Evolutionary conservation across 1,140 invertebrate genomes (phyloP), one percentile per base, ranked within the genome.

Genomic region (Parasteatoda tepidariorum): DNA sequence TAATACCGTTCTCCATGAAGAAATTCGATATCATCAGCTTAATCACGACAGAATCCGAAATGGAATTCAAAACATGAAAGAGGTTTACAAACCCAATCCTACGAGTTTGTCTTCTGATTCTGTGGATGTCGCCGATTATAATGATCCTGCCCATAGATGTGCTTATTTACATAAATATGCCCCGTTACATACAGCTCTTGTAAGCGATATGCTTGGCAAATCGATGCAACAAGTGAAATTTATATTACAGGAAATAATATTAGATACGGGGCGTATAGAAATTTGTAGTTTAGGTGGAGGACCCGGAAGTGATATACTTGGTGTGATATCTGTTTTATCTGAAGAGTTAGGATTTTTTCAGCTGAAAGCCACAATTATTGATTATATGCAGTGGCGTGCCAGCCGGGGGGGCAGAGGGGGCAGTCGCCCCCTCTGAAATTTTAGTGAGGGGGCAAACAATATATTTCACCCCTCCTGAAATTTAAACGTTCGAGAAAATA

Each of bases 151-250:
- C 18, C 73, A 75, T 62, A n/a, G 73, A 28, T 62, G 57, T 30
- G 73, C 73, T 2, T 75, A 75, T 62, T 28, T 75, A 3, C 73
- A 75, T 30, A 75, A 75, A 41, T 75, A 75, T 28, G 73, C 73
- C 0, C 57, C 73, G 2, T 28, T 75, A 4, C 73, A 75, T 13
- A 75, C 73, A 5, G 73, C 55, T 15, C 30, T 75, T 13, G 73
- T 75, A n/a, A 24, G 30, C 3, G 73, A 75, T 7, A 75, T 75
- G 73, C 11, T 75, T 5, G 3, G 0, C 5, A 34, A 13, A 11
- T 55, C 73, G 11, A 38, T 75, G 6, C 24, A 28, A 26, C 22
- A 75, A 48, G n/a, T n/a, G n/a, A n/a, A n/a, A n/a, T n/a, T n/a
- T n/a, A n/a, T n/a, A n/a, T n/a, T n/a, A n/a, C n/a, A n/a, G n/a